Base-by-base conservation (phyloP, 2,888 invertebrate species). In the Leucozona laternaria region DNA sequence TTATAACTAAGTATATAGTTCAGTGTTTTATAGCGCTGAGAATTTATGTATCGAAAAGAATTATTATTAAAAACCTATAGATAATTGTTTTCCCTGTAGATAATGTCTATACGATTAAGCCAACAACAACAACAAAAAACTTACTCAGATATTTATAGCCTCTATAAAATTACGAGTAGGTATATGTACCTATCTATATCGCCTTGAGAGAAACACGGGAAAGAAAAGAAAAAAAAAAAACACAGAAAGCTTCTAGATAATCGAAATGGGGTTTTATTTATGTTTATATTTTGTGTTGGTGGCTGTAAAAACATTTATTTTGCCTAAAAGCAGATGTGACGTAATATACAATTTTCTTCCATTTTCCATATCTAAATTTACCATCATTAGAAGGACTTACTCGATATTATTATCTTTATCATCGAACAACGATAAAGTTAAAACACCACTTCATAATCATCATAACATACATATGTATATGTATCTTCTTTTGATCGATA, bases 111-210 rank as follows among this genome's bases (percentile, higher is more conserved):
- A 17, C 31, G 40, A 55, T 75, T 79, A 53, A 72, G 37, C 37
- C 45, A 78, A 57, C 73, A 37, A 50, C 31, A 50, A 50, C 50
- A 72, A 64, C 0, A 79, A 37, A 22, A 58, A 79, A 79, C 73
- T 83, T 55, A 78, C 79, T 79, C 58, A 48, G 83, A 72, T 83
- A 83, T 83, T 83, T 70, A 79, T 83, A 83, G 79, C 79, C 62
- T 70, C 40, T 70, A 31, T 25, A 73, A 79, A 62, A 53, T 34
- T 50, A 31, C 17, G 4, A 43, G 25, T 50, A 22, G 31, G 31
- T 31, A 28, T 31, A 8, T 31, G 1, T 31, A 8, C n/a, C n/a
- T 50, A 22, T 50, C 15, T n/a, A 70, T 62, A 70, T 62, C 48
- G 73, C 83, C 70, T 75, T 62, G 62, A 79, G 70, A 64, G 43